A percentile compares a stretch with the other conserved stretches of the same genome.
These are phyloP conservation scores for Gulo gulo DNA, from an alignment of 2,113 vertebrate genomes.

Conservation along the genomic window DNA sequence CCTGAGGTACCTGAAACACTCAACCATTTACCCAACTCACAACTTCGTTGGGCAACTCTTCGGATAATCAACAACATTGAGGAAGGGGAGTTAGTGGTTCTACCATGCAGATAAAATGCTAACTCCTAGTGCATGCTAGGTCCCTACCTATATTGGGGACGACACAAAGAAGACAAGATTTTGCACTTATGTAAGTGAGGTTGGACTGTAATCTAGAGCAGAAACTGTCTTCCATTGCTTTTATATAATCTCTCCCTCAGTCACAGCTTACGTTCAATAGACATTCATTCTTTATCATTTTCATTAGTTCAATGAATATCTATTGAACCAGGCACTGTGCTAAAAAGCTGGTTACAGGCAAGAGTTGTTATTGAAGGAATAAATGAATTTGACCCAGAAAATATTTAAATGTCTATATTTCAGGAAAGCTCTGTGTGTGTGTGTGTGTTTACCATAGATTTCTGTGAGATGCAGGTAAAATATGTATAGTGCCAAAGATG, in stretches of 20 bases:
- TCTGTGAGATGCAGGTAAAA: neutral
- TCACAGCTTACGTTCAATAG: neutral
- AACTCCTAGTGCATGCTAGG: neutral
- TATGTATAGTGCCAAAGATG: neutral
- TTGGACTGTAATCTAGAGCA: slow-evolving; percentile 52
- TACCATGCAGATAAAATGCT: neutral
- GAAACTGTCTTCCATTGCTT: slow-evolving; percentile 31
- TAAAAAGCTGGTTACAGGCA: neutral
- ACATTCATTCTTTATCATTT: neutral
- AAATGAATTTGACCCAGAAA: neutral
- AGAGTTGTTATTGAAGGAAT: neutral
- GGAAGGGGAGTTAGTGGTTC: neutral
- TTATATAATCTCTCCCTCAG: slow-evolving; percentile 43
- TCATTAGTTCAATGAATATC: neutral
- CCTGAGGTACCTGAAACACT: neutral
- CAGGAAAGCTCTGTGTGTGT: neutral
- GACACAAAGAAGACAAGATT: slow-evolving; percentile 8
- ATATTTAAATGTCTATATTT: neutral
- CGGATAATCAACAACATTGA: neutral
- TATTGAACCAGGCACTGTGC: neutral
- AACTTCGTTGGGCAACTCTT: neutral
- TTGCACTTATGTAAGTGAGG: slow-evolving; percentile 36
- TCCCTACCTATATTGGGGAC: neutral
- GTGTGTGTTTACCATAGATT: neutral
- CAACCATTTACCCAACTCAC: neutral